Conservation (phyloP, 2,113 vertebrate genomes). For the Odontesthes bonariensis region DNA sequence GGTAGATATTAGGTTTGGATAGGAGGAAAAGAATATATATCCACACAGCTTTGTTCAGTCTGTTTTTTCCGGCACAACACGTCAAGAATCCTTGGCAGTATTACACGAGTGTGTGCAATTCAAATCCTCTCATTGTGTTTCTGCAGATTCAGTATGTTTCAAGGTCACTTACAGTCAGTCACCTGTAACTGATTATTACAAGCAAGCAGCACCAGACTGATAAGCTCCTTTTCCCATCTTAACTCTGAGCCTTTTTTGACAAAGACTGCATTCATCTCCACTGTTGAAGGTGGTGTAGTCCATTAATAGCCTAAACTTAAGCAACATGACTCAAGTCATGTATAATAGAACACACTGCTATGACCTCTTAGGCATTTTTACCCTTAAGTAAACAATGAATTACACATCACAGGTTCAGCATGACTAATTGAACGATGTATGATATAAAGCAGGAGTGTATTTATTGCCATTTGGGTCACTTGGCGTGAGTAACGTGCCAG, state of each 20-base stretch:
- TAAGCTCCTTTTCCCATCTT: conserved; percentile 71
- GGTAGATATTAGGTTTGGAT: conserved; percentile 69
- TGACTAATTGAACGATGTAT: conserved; percentile 17
- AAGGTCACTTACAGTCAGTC: conserved; percentile 76
- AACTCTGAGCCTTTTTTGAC: conserved; percentile 58
- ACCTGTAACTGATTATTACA: conserved; percentile 81
- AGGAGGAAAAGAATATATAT: conserved; percentile 63
- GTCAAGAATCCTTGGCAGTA: conserved; percentile 61
- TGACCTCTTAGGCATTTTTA: conserved; percentile 29
- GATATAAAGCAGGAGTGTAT: conserved; percentile 28
- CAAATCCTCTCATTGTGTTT: conserved; percentile 77
- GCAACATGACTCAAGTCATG: conserved; percentile 29
- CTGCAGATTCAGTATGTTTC: conserved; percentile 73
- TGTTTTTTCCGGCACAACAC: conserved; percentile 50
- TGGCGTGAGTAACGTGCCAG: conserved; percentile 23
- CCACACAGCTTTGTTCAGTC: conserved; percentile 48
- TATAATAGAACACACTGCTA: conserved; percentile 22
- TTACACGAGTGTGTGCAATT: conserved; percentile 62
- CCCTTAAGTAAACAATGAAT: conserved; percentile 36
- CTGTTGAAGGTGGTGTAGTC: conserved; percentile 42
- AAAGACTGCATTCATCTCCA: conserved; percentile 55
- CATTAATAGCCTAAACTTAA: conserved; percentile 38
- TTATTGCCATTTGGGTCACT: conserved; percentile 29
- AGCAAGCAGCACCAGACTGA: conserved; percentile 63
- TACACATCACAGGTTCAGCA: conserved; percentile 6